phyloP scores from a whole-genome alignment of 1,140 invertebrate genomes.

The Mya arenaria region DNA sequence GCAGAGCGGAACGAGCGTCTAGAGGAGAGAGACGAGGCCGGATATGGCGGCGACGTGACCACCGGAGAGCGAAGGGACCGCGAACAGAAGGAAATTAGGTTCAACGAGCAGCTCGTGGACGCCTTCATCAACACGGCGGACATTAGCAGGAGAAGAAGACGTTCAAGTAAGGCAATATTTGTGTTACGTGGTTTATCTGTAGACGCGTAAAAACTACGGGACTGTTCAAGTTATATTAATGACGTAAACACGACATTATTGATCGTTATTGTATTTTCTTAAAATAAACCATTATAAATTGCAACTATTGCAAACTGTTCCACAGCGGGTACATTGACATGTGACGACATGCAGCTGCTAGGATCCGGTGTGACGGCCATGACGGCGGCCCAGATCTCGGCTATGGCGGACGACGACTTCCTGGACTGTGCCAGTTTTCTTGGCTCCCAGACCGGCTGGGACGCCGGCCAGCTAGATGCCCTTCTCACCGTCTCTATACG shows the following conservation, averaged over 20 bases:
- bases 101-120: not conserved
- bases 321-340: slow-evolving; percentile 8
- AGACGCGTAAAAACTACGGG: not conserved
- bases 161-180: too few relatives aligned
- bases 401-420: slow-evolving; percentile 30
- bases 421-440: slow-evolving; percentile 37
- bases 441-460: slow-evolving; percentile 14
- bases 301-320: not conserved
- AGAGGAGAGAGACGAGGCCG: not conserved
- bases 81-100: not conserved
- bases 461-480: not conserved
- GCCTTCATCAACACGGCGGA: not conserved
- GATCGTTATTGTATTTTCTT: too few relatives aligned
- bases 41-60: not conserved
- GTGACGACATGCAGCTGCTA: slow-evolving; percentile 34
- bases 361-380: slow-evolving; percentile 30
- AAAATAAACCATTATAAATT: too few relatives aligned
- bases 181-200: too few relatives aligned
- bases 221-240: too few relatives aligned
- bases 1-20: not conserved
- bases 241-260: too few relatives aligned
- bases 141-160: not conserved
- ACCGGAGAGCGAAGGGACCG: not conserved
- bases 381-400: not conserved
- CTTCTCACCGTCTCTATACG: slow-evolving; percentile 17